Conservation (phyloP, 2,888 invertebrate species). For the Crematogaster levior region DNA sequence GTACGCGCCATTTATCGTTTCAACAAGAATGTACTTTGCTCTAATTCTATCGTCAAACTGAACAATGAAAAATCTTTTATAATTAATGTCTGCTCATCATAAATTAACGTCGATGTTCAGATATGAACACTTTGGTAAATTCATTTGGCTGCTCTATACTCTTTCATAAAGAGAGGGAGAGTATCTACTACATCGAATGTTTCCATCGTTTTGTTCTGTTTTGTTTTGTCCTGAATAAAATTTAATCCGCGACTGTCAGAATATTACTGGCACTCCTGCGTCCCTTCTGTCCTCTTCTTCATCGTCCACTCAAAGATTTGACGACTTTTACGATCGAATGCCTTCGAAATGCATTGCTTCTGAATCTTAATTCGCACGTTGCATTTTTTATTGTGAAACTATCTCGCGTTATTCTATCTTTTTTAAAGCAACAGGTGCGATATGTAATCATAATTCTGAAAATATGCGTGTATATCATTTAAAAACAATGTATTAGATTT, state of each 20-base stretch:
- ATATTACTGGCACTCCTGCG: constrained; percentile 62
- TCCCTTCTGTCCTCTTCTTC: constrained; percentile 59
- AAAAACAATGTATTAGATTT: background rate
- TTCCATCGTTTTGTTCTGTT: background rate
- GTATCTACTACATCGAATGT: background rate
- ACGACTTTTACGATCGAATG: background rate
- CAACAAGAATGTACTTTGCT: background rate
- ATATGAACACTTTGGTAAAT: background rate
- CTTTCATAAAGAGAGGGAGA: background rate
- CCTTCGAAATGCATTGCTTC: background rate
- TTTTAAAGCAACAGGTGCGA: constrained; percentile 47
- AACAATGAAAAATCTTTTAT: background rate
- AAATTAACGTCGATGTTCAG: background rate
- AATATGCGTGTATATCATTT: background rate
- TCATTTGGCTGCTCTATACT: constrained; percentile 8
- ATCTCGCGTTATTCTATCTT: background rate
- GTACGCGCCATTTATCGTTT: constrained; percentile 6
- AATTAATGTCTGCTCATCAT: no score
- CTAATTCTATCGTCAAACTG: background rate
- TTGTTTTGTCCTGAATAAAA: constrained; percentile 58
- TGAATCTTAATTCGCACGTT: background rate
- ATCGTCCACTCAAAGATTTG: constrained; percentile 45
- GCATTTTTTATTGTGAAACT: background rate
- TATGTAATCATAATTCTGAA: constrained; percentile 26
- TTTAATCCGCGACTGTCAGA: constrained; percentile 71